Evolutionary conservation across 30 jellyfish, hydroid and myxozoan species (phyloP).

Genomic region (Sanderia malayensis): DNA sequence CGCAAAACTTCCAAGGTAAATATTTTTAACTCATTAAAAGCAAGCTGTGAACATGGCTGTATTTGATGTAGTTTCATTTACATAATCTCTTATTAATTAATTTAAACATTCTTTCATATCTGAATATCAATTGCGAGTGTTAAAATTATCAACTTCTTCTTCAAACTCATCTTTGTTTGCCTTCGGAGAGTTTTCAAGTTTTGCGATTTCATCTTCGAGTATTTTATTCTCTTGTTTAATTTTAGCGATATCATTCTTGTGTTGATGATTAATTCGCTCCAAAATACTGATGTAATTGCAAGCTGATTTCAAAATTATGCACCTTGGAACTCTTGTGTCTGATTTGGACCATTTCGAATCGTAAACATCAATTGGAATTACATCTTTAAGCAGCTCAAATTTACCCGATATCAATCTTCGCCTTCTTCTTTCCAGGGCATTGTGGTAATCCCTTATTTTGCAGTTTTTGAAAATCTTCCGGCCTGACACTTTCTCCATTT

Average conservation of each 20-base stretch:
- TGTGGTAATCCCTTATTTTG: slow-evolving; percentile 58
- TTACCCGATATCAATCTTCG: slow-evolving; percentile 53
- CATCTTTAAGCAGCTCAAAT: slow-evolving; percentile 38
- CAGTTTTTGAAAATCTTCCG: too few species aligned
- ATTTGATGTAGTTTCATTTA: too few species aligned
- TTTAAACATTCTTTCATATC: too few species aligned
- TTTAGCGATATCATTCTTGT: slow-evolving; percentile 42
- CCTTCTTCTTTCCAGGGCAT: slow-evolving; percentile 61
- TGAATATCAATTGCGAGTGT: too few species aligned
- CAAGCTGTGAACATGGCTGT: too few species aligned
- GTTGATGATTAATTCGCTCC: slow-evolving; percentile 49
- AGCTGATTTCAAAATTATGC: slow-evolving; percentile 53
- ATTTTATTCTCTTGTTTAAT: slow-evolving; percentile 47
- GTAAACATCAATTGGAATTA: slow-evolving; percentile 44
- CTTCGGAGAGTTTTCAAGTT: slow-evolving; percentile 36
- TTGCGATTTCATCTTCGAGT: slow-evolving; percentile 35
- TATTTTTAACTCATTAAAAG: too few species aligned
- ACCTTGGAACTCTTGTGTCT: slow-evolving; percentile 57
- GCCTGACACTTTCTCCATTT: too few species aligned
- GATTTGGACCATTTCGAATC: too few species aligned
- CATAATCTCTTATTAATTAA: too few species aligned
- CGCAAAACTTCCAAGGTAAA: too few species aligned
- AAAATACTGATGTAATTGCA: slow-evolving; percentile 54
- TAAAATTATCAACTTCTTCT: too few species aligned
- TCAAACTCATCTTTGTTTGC: too few species aligned